These are phyloP conservation scores for Tetragonisca angustula DNA, from an alignment of 2,888 invertebrate genomes.

Conservation along the genomic window DNA sequence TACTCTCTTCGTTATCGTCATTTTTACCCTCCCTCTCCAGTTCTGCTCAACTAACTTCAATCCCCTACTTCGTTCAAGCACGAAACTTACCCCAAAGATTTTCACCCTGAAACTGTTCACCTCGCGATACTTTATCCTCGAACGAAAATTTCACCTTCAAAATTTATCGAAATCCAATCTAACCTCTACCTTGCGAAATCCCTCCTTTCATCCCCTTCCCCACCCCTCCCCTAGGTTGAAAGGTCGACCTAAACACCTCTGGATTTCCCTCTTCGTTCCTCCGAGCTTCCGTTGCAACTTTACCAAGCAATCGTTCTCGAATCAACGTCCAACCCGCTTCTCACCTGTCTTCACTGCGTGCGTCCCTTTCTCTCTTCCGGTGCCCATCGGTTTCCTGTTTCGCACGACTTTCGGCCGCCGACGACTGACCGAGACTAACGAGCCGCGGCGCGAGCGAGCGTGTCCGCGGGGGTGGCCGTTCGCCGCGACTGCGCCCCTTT, in stretches of 20 bases:
- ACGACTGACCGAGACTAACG: conserved; percentile 74
- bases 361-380: conserved; percentile 36
- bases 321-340: not conserved
- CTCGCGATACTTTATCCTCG: too few relatives aligned
- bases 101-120: too few relatives aligned
- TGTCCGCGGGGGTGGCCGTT: conserved; percentile 71
- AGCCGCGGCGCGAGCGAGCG: conserved; percentile 58
- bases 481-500: conserved; percentile 72
- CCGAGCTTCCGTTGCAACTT: too few relatives aligned
- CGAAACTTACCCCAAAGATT: too few relatives aligned
- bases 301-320: not conserved
- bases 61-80: too few relatives aligned
- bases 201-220: too few relatives aligned
- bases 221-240: too few relatives aligned
- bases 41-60: not conserved
- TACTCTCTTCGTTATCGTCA: not conserved
- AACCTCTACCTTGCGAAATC: too few relatives aligned
- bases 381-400: conserved; percentile 33
- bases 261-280: not conserved
- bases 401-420: conserved; percentile 67
- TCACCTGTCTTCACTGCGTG: conserved; percentile 13
- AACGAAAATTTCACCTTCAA: too few relatives aligned
- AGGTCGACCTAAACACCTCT: not conserved
- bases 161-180: too few relatives aligned
- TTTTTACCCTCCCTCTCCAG: not conserved